A percentile compares a stretch with the other conserved stretches of the same genome.
Conservation (phyloP, 2,888 invertebrate genomes). For the Harpagoxenus sublaevis region DNA sequence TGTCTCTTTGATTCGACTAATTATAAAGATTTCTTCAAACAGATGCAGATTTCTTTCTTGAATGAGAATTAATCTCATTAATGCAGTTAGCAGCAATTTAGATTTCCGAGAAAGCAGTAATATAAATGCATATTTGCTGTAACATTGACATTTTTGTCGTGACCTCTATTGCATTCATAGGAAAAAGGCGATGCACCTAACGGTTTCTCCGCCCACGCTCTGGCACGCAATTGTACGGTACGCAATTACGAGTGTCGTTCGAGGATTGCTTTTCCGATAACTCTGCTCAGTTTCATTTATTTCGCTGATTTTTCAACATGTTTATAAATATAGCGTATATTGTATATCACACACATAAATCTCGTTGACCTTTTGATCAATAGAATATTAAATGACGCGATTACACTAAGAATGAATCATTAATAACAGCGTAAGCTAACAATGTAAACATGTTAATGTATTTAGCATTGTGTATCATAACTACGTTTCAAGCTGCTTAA, state of each 20-base stretch:
- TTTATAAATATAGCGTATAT: not conserved
- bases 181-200: not conserved
- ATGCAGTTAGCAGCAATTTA: not conserved
- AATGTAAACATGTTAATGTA: not conserved
- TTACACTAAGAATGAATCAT: not conserved
- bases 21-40: not conserved
- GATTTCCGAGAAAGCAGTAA: not conserved
- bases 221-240: constrained; percentile 20
- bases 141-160: not conserved
- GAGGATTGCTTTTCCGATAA: constrained; percentile 42
- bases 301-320: not conserved
- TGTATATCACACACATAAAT: not conserved
- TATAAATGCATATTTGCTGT: not conserved
- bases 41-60: not conserved
- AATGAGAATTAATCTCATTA: not conserved
- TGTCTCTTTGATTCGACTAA: not conserved
- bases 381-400: not conserved
- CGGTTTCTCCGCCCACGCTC: constrained; percentile 45
- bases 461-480: not conserved
- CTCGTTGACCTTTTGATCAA: not conserved
- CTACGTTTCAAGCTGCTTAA: not conserved
- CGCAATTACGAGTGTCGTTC: constrained; percentile 25
- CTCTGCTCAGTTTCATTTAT: constrained; percentile 4
- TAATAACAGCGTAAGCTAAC: not conserved
- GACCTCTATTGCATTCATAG: constrained; percentile 9